Evolutionary conservation across 2,797 vertebrate species (phyloP).

Genomic region (Sebastes steindachneri): DNA sequence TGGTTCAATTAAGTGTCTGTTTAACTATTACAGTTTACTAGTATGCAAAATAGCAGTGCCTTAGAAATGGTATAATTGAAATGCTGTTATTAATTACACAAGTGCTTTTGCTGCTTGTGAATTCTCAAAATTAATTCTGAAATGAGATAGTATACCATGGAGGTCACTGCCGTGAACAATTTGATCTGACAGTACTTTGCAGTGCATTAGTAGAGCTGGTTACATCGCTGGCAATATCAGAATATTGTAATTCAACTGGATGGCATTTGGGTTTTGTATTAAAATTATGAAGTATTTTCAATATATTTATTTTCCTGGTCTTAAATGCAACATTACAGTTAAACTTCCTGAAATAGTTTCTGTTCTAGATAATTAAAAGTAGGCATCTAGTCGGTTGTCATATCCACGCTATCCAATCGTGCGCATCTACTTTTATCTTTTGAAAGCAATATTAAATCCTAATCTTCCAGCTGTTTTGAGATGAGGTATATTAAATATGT

Average conservation of each 20-base stretch:
- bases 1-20: neutral
- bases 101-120: neutral
- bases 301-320: neutral
- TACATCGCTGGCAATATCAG: neutral
- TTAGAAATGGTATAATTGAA: neutral
- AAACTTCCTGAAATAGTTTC: neutral
- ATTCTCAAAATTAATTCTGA: neutral
- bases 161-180: neutral
- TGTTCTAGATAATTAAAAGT: neutral
- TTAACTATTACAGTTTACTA: neutral
- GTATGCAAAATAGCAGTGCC: neutral
- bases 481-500: neutral
- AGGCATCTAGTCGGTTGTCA: too few species aligned
- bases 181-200: neutral
- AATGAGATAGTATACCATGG: neutral
- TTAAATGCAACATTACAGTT: neutral
- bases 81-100: neutral
- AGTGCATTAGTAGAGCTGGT: neutral
- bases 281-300: neutral
- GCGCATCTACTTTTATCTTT: neutral
- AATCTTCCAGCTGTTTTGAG: neutral
- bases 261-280: neutral
- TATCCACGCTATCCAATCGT: neutral
- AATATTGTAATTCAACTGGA: neutral
- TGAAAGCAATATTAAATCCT: neutral